Percentiles rank a stretch among this genome's conserved stretches.
These are phyloP conservation scores for Pycnomerus fuliginosus DNA, from an alignment of 2,888 invertebrate species.

Conservation along the genomic window DNA sequence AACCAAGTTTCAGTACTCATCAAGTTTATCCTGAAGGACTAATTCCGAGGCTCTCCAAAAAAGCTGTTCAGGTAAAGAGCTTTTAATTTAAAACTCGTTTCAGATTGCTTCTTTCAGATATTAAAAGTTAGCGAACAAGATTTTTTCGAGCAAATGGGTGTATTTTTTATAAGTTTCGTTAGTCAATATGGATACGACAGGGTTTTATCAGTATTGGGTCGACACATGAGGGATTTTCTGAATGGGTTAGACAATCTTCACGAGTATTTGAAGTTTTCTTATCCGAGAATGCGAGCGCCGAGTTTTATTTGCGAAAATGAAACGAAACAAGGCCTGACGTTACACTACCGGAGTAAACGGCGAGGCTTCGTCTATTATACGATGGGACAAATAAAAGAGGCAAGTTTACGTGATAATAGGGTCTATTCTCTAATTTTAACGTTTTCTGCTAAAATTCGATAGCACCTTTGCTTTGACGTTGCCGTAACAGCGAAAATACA, in stretches of 20 bases:
- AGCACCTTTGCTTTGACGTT: too few species aligned
- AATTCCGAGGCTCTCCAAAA: constrained; percentile 80
- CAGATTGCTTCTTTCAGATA: constrained; percentile 59
- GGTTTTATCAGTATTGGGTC: constrained; percentile 83
- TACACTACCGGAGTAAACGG: constrained; percentile 91
- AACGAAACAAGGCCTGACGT: constrained; percentile 84
- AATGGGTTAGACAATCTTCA: constrained; percentile 96
- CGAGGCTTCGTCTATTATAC: constrained; percentile 95
- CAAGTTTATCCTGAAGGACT: constrained; percentile 92
- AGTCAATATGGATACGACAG: constrained; percentile 94
- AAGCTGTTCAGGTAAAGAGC: constrained; percentile 75
- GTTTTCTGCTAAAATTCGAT: too few species aligned
- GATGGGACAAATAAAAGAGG: constrained; percentile 92
- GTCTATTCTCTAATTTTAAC: too few species aligned
- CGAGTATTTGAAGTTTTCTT: constrained; percentile 95
- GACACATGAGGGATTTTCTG: constrained; percentile 93
- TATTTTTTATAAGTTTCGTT: constrained; percentile 90
- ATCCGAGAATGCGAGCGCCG: constrained; percentile 88
- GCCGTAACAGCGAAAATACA: too few species aligned
- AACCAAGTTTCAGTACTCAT: constrained; percentile 85
- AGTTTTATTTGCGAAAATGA: constrained; percentile 98
- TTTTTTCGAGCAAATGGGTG: constrained; percentile 93
- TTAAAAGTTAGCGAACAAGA: constrained; percentile 84
- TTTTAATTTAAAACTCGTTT: neutral
- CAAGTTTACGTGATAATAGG: constrained; percentile 45